Percentiles rank a stretch among this genome's conserved stretches.
phyloP scores from a whole-genome alignment of 2,113 vertebrate species.

The Megaleporinus macrocephalus region DNA sequence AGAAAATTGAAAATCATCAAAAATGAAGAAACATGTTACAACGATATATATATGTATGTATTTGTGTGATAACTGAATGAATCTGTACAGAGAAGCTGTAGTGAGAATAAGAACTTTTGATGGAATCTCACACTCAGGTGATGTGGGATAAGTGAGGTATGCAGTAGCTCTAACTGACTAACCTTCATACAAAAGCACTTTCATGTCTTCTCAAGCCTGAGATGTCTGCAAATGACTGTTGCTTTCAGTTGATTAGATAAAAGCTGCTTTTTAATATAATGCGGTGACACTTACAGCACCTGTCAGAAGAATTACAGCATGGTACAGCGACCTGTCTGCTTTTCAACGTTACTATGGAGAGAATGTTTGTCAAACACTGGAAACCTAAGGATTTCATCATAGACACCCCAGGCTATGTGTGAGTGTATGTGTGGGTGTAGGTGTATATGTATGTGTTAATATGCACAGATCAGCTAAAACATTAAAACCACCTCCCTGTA shows the following conservation, averaged over 20 bases:
- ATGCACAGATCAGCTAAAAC: too few species aligned
- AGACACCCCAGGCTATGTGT: neutral
- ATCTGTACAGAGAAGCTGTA: too few species aligned
- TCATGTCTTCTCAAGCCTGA: neutral
- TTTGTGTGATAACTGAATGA: too few species aligned
- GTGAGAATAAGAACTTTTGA: too few species aligned
- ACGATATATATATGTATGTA: too few species aligned
- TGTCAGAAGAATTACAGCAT: neutral
- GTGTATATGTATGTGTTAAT: too few species aligned
- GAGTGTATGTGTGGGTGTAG: neutral
- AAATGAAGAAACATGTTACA: too few species aligned
- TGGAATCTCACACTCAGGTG: too few species aligned
- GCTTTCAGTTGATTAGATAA: neutral
- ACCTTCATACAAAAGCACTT: neutral
- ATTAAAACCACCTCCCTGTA: too few species aligned
- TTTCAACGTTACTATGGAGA: constrained; percentile 9
- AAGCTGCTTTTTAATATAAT: neutral
- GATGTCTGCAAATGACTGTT: neutral
- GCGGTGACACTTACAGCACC: neutral
- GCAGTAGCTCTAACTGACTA: neutral
- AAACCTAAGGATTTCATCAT: neutral
- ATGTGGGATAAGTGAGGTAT: neutral
- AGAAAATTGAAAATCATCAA: too few species aligned
- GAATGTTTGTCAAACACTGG: neutral
- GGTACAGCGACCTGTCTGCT: neutral